phyloP scores from a whole-genome alignment of 1,140 invertebrate genomes.

The Drosophila fuyamai region DNA sequence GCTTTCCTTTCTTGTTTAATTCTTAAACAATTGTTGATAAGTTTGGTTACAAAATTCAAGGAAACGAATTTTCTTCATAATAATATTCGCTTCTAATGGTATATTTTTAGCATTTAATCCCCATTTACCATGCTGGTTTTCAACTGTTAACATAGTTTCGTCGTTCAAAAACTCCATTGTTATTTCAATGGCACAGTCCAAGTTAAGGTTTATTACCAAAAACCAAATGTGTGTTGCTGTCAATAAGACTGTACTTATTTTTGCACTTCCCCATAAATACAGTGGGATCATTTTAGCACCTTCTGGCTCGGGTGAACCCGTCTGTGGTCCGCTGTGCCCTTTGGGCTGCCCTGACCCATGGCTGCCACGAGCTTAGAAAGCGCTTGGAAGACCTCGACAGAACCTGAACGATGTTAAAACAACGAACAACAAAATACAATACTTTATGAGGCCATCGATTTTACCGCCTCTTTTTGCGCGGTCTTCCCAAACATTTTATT shows the following conservation, averaged over 20 bases:
- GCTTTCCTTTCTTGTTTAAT: no score
- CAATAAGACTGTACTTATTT: conserved; percentile 15
- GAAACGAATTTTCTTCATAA: no score
- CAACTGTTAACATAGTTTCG: not conserved
- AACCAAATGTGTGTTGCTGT: not conserved
- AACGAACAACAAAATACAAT: conserved; percentile 28
- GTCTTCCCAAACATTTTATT: conserved; percentile 63
- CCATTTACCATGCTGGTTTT: not conserved
- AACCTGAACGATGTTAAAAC: conserved; percentile 36
- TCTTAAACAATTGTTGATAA: no score
- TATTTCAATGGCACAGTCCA: conserved; percentile 5
- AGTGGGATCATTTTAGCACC: conserved; percentile 37
- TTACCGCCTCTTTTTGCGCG: conserved; percentile 43
- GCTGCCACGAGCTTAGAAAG: conserved; percentile 62
- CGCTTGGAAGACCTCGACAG: conserved; percentile 34
- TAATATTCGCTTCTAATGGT: no score
- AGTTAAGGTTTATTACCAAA: conserved; percentile 15
- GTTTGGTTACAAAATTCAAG: no score
- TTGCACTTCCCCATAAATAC: conserved; percentile 6
- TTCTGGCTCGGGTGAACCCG: conserved; percentile 47
- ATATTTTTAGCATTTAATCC: not conserved
- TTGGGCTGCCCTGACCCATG: conserved; percentile 67
- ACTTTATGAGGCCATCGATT: conserved; percentile 79
- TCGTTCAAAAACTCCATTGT: not conserved
- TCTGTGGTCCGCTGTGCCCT: conserved; percentile 42